These are phyloP conservation scores for Polietes domitor DNA, from an alignment of 2,888 invertebrate genomes.

Conservation along the genomic window DNA sequence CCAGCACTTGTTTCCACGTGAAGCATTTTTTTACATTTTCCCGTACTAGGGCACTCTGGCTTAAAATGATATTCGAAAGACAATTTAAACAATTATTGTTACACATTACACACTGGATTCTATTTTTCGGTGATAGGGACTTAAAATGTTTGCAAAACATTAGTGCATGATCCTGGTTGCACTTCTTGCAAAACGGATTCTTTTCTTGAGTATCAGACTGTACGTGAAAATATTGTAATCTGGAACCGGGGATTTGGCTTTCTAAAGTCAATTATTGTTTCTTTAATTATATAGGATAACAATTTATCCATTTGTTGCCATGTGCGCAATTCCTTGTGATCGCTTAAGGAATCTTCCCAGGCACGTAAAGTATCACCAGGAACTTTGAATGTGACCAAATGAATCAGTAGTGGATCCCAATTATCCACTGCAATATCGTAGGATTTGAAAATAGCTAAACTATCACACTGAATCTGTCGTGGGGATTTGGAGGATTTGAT, in stretches of 20 bases:
- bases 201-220: too few species aligned
- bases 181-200: not conserved
- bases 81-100: not conserved
- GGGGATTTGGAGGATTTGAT: not conserved
- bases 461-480: not conserved
- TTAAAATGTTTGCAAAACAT: not conserved
- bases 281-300: not conserved
- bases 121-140: not conserved
- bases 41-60: not conserved
- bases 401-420: constrained; percentile 33
- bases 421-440: not conserved
- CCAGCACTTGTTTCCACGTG: not conserved
- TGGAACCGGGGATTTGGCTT: not conserved
- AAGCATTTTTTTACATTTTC: not conserved
- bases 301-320: constrained; percentile 15
- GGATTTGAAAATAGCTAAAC: not conserved
- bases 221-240: not conserved
- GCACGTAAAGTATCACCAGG: constrained; percentile 22
- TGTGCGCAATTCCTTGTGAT: constrained; percentile 31
- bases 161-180: not conserved
- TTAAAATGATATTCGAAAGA: not conserved
- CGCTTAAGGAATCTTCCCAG: not conserved
- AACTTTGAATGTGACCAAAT: constrained; percentile 11
- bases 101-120: not conserved
- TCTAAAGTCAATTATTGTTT: not conserved